A percentile compares a stretch with the other conserved stretches of the same genome.
phyloP scores from a whole-genome alignment of 2,797 vertebrate genomes.

The Corythornis leucogaster region DNA sequence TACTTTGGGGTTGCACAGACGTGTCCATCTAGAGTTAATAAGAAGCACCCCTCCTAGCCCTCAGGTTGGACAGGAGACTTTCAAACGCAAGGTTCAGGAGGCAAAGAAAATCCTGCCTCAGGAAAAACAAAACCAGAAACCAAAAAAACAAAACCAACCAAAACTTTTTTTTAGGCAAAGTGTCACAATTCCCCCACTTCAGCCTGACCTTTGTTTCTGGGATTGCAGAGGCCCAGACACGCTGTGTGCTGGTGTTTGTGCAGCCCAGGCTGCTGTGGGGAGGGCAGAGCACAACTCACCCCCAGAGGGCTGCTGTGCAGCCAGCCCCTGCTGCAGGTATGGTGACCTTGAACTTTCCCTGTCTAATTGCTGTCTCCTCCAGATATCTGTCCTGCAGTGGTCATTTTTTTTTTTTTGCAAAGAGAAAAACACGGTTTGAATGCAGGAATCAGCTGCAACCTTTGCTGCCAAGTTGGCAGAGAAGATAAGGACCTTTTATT shows the following conservation, averaged over 20 bases:
- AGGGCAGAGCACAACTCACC: neutral
- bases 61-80: neutral
- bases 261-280: fast-evolving
- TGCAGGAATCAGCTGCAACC: neutral
- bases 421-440: neutral
- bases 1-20: fast-evolving
- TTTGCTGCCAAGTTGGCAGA: conserved; percentile 55
- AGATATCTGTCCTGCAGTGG: neutral
- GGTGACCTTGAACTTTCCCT: neutral
- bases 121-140: neutral
- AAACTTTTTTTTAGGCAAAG: neutral
- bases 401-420: neutral
- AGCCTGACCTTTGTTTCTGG: neutral
- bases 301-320: fast-evolving
- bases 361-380: conserved; percentile 12
- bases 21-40: neutral
- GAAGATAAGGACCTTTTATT: conserved; percentile 57
- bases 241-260: neutral
- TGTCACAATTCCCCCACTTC: neutral
- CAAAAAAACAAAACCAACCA: too few relatives aligned
- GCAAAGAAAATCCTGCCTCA: neutral
- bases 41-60: too few relatives aligned
- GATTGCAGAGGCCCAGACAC: neutral
- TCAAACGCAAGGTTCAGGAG: neutral
- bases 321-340: neutral